Evolutionary conservation across 2,888 invertebrate species (phyloP).

Genomic region (Lycaena phlaeas): DNA sequence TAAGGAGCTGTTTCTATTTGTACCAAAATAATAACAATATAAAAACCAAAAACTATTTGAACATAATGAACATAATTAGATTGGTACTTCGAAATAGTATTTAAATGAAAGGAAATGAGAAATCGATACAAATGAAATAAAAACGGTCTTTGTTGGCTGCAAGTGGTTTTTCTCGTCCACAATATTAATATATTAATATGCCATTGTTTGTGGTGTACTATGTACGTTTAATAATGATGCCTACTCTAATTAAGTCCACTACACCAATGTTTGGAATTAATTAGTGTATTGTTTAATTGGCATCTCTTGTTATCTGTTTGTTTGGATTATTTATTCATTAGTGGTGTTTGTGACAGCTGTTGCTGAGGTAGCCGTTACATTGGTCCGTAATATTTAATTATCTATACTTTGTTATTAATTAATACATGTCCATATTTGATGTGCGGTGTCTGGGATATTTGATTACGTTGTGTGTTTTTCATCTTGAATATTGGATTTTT

Average conservation of each 20-base stretch:
- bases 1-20: too few relatives aligned
- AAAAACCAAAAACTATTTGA: too few relatives aligned
- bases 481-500: too few relatives aligned
- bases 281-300: conserved; percentile 74
- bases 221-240: conserved; percentile 30
- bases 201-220: conserved; percentile 27
- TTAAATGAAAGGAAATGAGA: too few relatives aligned
- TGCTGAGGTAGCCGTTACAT: conserved; percentile 40
- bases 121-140: background rate
- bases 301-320: conserved; percentile 73
- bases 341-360: conserved; percentile 62
- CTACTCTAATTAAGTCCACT: conserved; percentile 70
- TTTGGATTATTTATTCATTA: conserved; percentile 72
- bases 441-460: too few relatives aligned
- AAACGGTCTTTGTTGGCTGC: conserved; percentile 14
- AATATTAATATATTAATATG: conserved; percentile 35
- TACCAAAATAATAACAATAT: too few relatives aligned
- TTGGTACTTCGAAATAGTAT: too few relatives aligned
- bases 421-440: too few relatives aligned
- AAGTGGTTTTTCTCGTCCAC: conserved; percentile 10
- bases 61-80: too few relatives aligned
- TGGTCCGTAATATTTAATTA: conserved; percentile 27
- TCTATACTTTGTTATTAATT: conserved; percentile 4
- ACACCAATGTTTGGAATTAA: conserved; percentile 73
- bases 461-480: too few relatives aligned